Evolutionary conservation across 2,888 invertebrate species (phyloP), one percentile per base, ranked within the genome.

Genomic region (Dendrolimus houi): DNA sequence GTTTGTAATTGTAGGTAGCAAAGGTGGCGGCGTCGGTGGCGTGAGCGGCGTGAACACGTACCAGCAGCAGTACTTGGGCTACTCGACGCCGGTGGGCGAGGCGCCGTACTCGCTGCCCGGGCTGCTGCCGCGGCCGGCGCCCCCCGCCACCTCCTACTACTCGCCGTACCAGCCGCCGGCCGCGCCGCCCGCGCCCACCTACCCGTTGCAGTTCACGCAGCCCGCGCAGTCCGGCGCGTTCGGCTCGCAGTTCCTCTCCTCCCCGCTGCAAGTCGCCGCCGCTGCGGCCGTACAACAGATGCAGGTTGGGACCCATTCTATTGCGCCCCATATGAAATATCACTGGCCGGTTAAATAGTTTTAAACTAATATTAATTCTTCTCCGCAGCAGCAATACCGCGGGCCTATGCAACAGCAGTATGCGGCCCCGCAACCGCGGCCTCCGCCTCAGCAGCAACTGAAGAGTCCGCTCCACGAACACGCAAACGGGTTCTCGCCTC

Each of bases 201-300:
- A 93, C 69, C 92, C 92, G 62, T 85, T 91, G 66, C 94, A 94
- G 77, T 94, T 92, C 79, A 92, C 93, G 59, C 93, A 93, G 70
- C 92, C 91, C 1, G 91, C 92, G 61, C 85, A 92, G 69, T 91
- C 91, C 10, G 86, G 83, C 61, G 89, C 92, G 9, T 89, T 87
- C 70, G 77, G 82, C 63, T 87, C 88, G 58, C 89, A 88, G 74
- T 88, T 85, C 72, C 78, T 89, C 17, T 87, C 88, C 0, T 84
- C 87, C 61, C 89, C 88, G 65, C 77, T 89, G 59, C 89, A 89
- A 61, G 88, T 88, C 17, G 89, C 88, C 12, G 87, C 87, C 29
- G 89, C 88, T 10, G 87, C 87, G 52, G 89, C 89, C 57, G 89
- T 88, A 54, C 89, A 89, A 68, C 89, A 89, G 74, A 90, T 89